Percentiles rank a stretch among this genome's conserved stretches.
Conservation (phyloP, 2,113 vertebrate species). For the Morone chrysops region DNA sequence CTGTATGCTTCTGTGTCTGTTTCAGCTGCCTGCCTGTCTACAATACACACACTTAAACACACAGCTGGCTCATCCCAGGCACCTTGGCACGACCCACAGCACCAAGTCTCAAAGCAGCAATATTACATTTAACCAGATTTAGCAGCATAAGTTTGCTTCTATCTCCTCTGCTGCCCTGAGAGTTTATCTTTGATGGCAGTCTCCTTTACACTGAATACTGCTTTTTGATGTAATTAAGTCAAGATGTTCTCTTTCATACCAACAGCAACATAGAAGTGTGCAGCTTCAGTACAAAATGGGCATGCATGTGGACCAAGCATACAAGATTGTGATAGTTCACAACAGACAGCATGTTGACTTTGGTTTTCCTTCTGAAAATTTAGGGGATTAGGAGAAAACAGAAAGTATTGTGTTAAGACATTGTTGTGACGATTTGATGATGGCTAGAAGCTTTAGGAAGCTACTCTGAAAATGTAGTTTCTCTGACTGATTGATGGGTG, state of each 20-base stretch:
- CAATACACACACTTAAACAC: background rate
- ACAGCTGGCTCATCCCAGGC: background rate
- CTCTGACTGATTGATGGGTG: too few species aligned
- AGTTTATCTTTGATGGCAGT: conserved; percentile 15
- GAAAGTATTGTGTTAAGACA: background rate
- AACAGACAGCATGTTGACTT: background rate
- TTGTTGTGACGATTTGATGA: too few species aligned
- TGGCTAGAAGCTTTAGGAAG: too few species aligned
- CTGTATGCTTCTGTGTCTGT: conserved; percentile 19
- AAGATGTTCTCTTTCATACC: background rate
- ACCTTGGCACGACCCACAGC: background rate
- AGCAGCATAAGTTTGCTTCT: background rate
- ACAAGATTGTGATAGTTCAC: too few species aligned
- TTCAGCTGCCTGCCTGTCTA: conserved; percentile 12
- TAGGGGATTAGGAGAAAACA: background rate
- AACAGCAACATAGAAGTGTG: background rate
- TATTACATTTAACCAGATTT: conserved; percentile 22
- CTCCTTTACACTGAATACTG: background rate
- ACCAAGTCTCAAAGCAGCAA: conserved; percentile 18
- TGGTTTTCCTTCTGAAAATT: background rate
- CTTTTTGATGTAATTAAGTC: conserved; percentile 12
- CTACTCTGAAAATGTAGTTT: too few species aligned
- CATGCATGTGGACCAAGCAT: background rate
- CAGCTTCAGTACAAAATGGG: background rate
- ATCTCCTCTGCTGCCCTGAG: background rate